Evolutionary conservation across 2,113 vertebrate species (phyloP), one percentile per base, ranked within the genome.

Genomic region (Trichomycterus rosablanca): DNA sequence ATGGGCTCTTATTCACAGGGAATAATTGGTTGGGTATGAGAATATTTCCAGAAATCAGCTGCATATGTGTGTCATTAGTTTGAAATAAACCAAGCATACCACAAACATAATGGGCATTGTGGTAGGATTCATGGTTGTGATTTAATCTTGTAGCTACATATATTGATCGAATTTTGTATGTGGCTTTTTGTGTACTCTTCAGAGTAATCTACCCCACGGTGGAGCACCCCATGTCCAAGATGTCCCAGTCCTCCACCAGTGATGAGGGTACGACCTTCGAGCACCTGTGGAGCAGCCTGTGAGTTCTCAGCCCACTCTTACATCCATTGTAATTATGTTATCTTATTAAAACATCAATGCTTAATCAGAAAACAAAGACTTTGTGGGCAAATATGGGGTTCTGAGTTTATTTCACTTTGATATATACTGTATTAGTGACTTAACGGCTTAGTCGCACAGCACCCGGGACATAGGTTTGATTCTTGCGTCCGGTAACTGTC

Each of bases 231-330:
- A 12, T 72, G 0, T 73, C 67, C 77, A 94, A 90, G 81, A 98
- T 98, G 95, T 90, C 94, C 68, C 91, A 91, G 81, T 64, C 92
- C 5, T 68, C 90, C 1, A 68, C 88, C 2, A 81, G 84, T 44
- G 89, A 96, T 1, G 92, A 97, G 79, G 92, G 92, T 53, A 83
- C 89, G 16, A 94, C 91, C 1, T 97, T 97, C 0, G 93, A 96
- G 73, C 88, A 97, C 71, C 92, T 98, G 63, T 98, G 96, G 96
- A 93, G 87, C 74, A 92, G 91, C 0, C 80, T 98, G 95, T 97
- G 75, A 95, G 96, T 93, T 44, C 54, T 39, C 55, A 22, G 39
- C 18, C 7, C 1, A 6, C 12, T 14, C 35, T 55, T 20, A 34
- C 32, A 3, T 16, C n/a, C n/a, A n/a, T n/a, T n/a, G n/a, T n/a